Evolutionary conservation across 2,888 invertebrate genomes (phyloP).

Genomic region (Notodromas monacha): DNA sequence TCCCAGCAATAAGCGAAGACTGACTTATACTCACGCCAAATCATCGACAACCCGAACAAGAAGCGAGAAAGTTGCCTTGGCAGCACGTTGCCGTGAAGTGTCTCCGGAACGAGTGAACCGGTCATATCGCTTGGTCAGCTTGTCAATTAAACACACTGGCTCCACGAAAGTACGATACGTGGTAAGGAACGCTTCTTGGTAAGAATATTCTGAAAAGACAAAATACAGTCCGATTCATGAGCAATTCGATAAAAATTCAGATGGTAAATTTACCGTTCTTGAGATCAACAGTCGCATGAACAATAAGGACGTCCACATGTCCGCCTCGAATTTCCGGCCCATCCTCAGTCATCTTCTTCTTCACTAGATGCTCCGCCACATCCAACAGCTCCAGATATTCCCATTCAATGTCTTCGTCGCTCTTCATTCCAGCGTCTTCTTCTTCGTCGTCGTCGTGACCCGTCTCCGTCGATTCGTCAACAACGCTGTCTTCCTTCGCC

Average conservation of each 20-base stretch:
- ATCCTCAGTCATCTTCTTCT: slow-evolving; percentile 45
- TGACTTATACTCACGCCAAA: slow-evolving; percentile 39
- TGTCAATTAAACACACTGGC: slow-evolving; percentile 48
- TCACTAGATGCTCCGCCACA: slow-evolving; percentile 38
- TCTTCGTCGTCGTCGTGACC: too few relatives aligned
- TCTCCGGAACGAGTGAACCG: slow-evolving; percentile 31
- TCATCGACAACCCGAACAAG: slow-evolving; percentile 79
- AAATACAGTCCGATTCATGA: slow-evolving; percentile 5
- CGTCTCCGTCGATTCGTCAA: too few relatives aligned
- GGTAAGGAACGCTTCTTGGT: slow-evolving; percentile 88
- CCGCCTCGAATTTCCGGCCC: slow-evolving; percentile 76
- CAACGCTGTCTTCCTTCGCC: too few relatives aligned
- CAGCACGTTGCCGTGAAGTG: slow-evolving; percentile 28
- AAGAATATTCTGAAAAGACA: slow-evolving; percentile 37
- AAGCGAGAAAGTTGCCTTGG: slow-evolving; percentile 58
- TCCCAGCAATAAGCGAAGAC: too few relatives aligned
- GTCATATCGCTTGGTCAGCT: slow-evolving; percentile 43
- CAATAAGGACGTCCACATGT: slow-evolving; percentile 65
- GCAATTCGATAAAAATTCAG: slow-evolving; percentile 1
- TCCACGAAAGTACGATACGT: slow-evolving; percentile 85
- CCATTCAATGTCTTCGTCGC: too few relatives aligned
- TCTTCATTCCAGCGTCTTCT: too few relatives aligned
- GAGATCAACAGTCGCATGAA: slow-evolving; percentile 76
- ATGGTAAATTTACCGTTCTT: slow-evolving; percentile 23
- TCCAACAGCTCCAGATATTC: slow-evolving; percentile 46